A percentile compares a stretch with the other conserved stretches of the same genome.
Conservation (phyloP, 2,888 invertebrate genomes). For the Metacarcinus magister region DNA sequence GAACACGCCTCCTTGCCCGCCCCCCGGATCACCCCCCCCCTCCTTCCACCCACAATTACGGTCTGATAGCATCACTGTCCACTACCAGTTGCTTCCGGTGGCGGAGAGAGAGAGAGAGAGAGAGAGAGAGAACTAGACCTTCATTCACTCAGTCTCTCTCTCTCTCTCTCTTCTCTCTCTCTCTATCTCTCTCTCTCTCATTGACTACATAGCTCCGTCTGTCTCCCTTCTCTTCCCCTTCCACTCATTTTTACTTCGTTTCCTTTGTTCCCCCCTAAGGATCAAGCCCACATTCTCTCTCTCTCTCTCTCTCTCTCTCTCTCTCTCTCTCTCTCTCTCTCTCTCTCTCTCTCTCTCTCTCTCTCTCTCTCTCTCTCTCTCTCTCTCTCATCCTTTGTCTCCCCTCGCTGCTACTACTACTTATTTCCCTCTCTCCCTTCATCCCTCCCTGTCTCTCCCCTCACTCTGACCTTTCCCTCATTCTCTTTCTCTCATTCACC, state of each 20-base stretch:
- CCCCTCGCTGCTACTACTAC: neutral
- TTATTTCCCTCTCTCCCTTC: neutral
- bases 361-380: neutral
- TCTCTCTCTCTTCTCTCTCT: constrained; percentile 29
- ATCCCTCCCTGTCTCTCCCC: neutral
- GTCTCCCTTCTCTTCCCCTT: constrained; percentile 9
- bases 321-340: constrained; percentile 8
- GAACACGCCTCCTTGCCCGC: neutral
- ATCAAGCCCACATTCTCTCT: constrained; percentile 15
- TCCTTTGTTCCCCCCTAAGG: neutral
- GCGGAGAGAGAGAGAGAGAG: neutral
- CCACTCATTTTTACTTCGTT: neutral
- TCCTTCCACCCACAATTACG: neutral
- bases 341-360: constrained; percentile 28
- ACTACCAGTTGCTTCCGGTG: constrained; percentile 16
- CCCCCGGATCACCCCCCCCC: neutral
- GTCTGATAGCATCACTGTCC: neutral
- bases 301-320: neutral
- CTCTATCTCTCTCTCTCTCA: constrained; percentile 11
- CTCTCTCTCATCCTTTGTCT: neutral
- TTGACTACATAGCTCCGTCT: neutral
- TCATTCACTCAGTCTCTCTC: neutral
- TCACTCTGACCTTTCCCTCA: neutral
- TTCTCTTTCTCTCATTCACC: neutral
- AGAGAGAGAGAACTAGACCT: neutral